A percentile compares a stretch with the other conserved stretches of the same genome.
phyloP scores from a whole-genome alignment of 2,797 vertebrate genomes.

The Pterois miles region DNA sequence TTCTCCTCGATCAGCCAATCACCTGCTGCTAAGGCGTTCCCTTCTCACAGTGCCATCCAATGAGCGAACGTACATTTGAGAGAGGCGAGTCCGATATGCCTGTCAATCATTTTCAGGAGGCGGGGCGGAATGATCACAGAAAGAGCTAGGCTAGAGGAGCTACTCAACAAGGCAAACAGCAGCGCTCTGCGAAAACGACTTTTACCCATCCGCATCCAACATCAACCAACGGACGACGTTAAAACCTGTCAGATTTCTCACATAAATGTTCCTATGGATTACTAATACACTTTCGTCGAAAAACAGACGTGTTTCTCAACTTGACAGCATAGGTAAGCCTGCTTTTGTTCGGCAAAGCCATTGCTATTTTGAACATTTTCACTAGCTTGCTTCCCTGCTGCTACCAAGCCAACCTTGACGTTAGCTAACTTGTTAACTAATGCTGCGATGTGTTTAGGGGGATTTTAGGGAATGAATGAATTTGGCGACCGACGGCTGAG shows the following conservation, averaged over 20 bases:
- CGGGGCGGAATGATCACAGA: constrained; percentile 70
- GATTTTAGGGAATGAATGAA: constrained; percentile 65
- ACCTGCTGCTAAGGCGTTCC: constrained; percentile 6
- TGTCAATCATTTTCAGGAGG: constrained; percentile 77
- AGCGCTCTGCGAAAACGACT: constrained; percentile 74
- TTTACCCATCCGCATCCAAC: constrained; percentile 79
- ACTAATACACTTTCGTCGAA: constrained; percentile 75
- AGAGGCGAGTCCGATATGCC: constrained; percentile 53
- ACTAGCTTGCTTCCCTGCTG: constrained; percentile 64
- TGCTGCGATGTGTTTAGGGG: constrained; percentile 38
- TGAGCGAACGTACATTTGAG: background rate
- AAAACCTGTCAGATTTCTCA: constrained; percentile 51
- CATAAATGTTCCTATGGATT: constrained; percentile 82
- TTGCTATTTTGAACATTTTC: constrained; percentile 70
- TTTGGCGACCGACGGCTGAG: background rate
- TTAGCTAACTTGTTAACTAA: constrained; percentile 78
- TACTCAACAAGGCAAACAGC: constrained; percentile 78
- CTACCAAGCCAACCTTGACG: constrained; percentile 67
- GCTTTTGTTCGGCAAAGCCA: constrained; percentile 63
- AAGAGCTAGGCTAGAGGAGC: constrained; percentile 74
- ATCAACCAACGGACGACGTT: constrained; percentile 71
- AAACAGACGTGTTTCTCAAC: constrained; percentile 70
- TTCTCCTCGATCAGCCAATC: constrained; percentile 70
- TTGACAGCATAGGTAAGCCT: constrained; percentile 77
- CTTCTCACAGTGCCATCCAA: constrained; percentile 53